Evolutionary conservation across 2,888 invertebrate genomes (phyloP).

Genomic region (Cinara cedri): DNA sequence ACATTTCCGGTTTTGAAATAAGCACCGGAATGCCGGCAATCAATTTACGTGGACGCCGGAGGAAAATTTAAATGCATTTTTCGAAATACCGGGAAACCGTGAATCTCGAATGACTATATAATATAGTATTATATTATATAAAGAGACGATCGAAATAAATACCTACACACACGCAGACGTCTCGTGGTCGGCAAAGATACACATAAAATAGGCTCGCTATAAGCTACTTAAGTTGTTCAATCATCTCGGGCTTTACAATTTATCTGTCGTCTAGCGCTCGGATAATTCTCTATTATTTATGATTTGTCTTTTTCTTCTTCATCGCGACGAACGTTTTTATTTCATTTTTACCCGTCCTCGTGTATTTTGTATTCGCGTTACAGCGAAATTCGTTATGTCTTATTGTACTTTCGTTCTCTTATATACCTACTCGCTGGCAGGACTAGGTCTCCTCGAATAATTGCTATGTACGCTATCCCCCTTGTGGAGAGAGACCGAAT

Average conservation of each 20-base stretch:
- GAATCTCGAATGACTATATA: background rate
- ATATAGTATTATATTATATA: background rate
- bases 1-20: background rate
- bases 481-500: background rate
- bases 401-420: constrained; percentile 32
- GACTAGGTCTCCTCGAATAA: background rate
- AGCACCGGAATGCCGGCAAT: background rate
- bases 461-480: background rate
- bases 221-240: constrained; percentile 54
- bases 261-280: constrained; percentile 51
- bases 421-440: background rate
- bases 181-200: constrained; percentile 21
- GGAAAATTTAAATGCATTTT: constrained; percentile 32
- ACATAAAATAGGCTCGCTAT: constrained; percentile 35
- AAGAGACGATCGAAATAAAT: constrained; percentile 37
- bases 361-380: constrained; percentile 33
- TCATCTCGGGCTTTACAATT: constrained; percentile 32
- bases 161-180: background rate
- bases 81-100: background rate
- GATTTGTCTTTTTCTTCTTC: constrained; percentile 47
- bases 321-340: constrained; percentile 18
- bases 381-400: constrained; percentile 27
- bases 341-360: constrained; percentile 10
- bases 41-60: background rate
- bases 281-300: constrained; percentile 56